Evolutionary conservation across 2,113 vertebrate species (phyloP).

Genomic region (Campylorhamphus procurvoides): DNA sequence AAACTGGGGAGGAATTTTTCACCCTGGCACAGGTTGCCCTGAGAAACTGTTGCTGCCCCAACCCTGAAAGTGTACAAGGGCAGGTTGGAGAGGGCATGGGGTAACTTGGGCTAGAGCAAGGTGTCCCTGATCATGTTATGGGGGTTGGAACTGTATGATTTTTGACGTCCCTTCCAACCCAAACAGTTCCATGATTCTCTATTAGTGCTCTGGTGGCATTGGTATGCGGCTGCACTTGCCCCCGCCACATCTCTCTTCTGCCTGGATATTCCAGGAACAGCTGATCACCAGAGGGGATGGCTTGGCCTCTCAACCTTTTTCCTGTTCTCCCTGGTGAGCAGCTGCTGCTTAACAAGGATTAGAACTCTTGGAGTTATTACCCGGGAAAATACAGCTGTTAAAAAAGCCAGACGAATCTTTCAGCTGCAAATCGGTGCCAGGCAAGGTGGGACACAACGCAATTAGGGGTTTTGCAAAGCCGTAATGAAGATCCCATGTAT

Average conservation of each 20-base stretch:
- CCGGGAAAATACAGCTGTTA: not conserved
- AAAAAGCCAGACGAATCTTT: not conserved
- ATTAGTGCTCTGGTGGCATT: not conserved
- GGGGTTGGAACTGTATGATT: not conserved
- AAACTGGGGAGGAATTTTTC: not conserved
- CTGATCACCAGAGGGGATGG: fast-evolving
- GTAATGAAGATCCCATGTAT: fast-evolving
- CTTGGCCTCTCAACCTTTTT: not conserved
- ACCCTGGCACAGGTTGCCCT: not conserved
- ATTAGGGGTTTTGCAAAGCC: not conserved
- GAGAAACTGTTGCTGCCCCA: not conserved
- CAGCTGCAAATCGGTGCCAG: not conserved
- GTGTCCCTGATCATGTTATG: not conserved
- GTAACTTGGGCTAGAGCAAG: not conserved
- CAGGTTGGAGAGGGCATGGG: not conserved
- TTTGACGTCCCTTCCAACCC: not conserved
- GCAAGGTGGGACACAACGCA: not conserved
- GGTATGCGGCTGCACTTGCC: not conserved
- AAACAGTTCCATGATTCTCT: not conserved
- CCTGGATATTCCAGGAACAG: not conserved
- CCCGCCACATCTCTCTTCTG: not conserved
- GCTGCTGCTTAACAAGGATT: not conserved
- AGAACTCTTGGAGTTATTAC: not conserved
- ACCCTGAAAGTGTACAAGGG: not conserved
- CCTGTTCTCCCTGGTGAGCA: not conserved